Conservation (phyloP, 2,113 vertebrate species). For the Excalfactoria chinensis region DNA sequence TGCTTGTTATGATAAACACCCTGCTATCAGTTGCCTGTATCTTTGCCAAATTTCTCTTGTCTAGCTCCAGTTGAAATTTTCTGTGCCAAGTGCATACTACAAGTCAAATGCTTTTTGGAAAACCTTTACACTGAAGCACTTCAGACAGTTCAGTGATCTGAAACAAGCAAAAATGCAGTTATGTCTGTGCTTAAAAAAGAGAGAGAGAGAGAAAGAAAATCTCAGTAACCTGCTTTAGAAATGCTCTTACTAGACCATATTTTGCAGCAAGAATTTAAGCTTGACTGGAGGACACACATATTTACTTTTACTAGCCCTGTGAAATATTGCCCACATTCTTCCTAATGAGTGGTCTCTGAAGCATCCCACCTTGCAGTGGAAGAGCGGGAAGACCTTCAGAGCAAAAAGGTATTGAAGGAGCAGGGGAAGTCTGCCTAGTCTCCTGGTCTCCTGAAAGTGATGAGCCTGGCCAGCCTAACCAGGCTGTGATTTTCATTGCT, state of each 20-base stretch:
- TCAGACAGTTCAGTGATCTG: neutral
- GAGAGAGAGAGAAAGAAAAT: neutral
- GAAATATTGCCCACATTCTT: neutral
- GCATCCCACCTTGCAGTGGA: neutral
- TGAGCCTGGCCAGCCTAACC: neutral
- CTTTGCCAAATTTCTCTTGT: slow-evolving; percentile 37
- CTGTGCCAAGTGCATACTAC: neutral
- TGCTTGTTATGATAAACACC: neutral
- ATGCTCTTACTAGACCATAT: neutral
- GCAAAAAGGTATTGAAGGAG: neutral
- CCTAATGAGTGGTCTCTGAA: neutral
- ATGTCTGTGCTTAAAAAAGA: neutral
- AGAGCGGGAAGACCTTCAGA: neutral
- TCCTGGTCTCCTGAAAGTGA: neutral
- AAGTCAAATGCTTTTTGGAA: neutral
- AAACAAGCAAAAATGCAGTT: neutral
- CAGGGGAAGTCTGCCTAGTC: neutral
- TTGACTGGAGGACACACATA: neutral
- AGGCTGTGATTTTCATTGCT: neutral
- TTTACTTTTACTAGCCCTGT: neutral
- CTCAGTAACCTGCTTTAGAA: neutral
- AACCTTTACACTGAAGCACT: neutral
- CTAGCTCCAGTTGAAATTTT: slow-evolving; percentile 36
- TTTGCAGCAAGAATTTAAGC: neutral
- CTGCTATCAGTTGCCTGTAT: slow-evolving; percentile 6